Base-by-base conservation (phyloP, 2,888 invertebrate genomes). In the Globia sparganii region DNA sequence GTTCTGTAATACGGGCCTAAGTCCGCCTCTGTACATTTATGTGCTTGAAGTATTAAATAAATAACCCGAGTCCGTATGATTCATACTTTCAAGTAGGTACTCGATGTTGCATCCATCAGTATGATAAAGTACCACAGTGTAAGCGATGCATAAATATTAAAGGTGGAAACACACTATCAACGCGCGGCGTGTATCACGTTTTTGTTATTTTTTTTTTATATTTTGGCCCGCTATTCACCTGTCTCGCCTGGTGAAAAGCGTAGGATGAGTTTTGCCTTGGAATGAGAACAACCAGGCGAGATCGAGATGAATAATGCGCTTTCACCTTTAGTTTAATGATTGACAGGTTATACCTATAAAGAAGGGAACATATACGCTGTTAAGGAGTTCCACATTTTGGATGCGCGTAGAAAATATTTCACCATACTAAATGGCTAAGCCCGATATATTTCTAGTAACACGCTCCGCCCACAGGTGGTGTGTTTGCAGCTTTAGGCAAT, bases 81-180 rank as follows among this genome's bases (percentile, higher is more conserved):
- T 87, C 75, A 87, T 67, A 56, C 53, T 49, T 62, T 75, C 62
- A 75, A 79, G 75, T 75, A 75, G 76, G 77, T 75, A 59, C 67
- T 69, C 59, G 64, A 76, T 72, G 71, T 70, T 75, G 53, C 69
- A 71, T 75, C 71, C 71, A 83, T 62, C 72, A 40, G 59, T 28
- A 67, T 75, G 79, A 72, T 83, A 62, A 75, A 77, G 62, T 70
- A 70, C 68, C 28, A 69, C 68, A 75, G 66, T 84, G 67, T 62
- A 83, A 78, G 58, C 64, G 56, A 66, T 74, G 56, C 73, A 77
- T 75, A 80, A 70, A 80, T 58, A 72, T 31, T 74, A 64, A 81
- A 64, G 64, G 18, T 64, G 40, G 13, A 56, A 13, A 58, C 81
- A 73, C 73, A 78, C 21, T 46, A 4, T 21, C 2, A 37, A 15